phyloP scores from a whole-genome alignment of 2,113 vertebrate genomes.

The Passer domesticus region DNA sequence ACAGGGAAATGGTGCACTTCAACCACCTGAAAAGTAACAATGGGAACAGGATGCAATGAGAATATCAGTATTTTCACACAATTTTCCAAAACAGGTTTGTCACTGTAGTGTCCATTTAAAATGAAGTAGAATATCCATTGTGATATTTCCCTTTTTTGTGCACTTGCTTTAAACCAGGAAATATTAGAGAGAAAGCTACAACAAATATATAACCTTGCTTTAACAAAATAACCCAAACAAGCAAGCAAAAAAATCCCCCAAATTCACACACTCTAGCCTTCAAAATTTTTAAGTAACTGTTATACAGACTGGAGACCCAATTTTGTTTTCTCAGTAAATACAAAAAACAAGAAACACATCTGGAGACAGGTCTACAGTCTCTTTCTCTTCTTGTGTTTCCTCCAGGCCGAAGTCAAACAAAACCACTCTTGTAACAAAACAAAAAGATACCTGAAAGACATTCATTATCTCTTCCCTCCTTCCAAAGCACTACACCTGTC shows the following conservation, averaged over 20 bases:
- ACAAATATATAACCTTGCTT: background rate
- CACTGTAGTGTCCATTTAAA: conserved; percentile 11
- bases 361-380: background rate
- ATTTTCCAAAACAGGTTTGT: conserved; percentile 37
- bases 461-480: background rate
- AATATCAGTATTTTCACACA: conserved; percentile 7
- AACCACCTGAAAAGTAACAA: conserved; percentile 45
- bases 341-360: background rate
- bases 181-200: background rate
- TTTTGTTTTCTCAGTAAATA: background rate
- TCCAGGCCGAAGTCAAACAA: background rate
- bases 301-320: background rate
- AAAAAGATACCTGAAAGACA: background rate
- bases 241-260: background rate
- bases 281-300: background rate
- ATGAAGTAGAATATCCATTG: conserved; percentile 46
- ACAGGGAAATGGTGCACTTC: conserved; percentile 4
- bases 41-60: conserved; percentile 28
- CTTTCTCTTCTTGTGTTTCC: background rate
- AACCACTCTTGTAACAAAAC: background rate
- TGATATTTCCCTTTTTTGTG: conserved; percentile 54
- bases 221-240: background rate
- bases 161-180: conserved; percentile 37
- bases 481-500: background rate
- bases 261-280: background rate